Conservation (phyloP, 2,113 vertebrate genomes). For the Holacanthus passer region DNA sequence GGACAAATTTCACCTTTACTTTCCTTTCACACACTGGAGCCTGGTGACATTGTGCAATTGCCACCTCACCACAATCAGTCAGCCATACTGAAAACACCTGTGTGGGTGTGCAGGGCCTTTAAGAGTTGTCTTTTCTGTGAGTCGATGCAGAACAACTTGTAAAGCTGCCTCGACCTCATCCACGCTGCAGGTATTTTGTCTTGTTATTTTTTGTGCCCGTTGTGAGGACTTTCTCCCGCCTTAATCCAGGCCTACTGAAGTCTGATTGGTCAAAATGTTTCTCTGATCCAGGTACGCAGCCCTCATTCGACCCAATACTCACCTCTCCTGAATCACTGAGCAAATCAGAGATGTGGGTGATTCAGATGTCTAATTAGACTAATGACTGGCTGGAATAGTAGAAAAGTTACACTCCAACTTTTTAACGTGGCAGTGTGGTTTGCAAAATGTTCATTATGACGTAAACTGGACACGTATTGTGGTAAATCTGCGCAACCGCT, state of each 20-base stretch:
- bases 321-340: neutral
- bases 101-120: neutral
- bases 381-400: neutral
- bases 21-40: neutral
- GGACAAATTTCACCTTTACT: conserved; percentile 4
- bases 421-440: neutral
- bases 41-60: neutral
- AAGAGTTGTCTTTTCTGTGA: neutral
- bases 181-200: neutral
- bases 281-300: neutral
- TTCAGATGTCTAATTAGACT: neutral
- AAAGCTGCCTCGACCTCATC: neutral
- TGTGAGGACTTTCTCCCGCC: neutral
- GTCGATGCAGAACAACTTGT: neutral
- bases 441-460: neutral
- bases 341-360: neutral
- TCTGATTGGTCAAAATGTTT: neutral
- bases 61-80: neutral
- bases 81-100: neutral
- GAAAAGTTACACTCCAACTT: neutral
- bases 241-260: neutral
- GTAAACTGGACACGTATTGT: neutral
- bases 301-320: neutral
- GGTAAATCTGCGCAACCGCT: neutral
- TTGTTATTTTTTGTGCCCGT: neutral